phyloP scores from a whole-genome alignment of 2,797 vertebrate genomes.

The Centroberyx gerrardi region DNA sequence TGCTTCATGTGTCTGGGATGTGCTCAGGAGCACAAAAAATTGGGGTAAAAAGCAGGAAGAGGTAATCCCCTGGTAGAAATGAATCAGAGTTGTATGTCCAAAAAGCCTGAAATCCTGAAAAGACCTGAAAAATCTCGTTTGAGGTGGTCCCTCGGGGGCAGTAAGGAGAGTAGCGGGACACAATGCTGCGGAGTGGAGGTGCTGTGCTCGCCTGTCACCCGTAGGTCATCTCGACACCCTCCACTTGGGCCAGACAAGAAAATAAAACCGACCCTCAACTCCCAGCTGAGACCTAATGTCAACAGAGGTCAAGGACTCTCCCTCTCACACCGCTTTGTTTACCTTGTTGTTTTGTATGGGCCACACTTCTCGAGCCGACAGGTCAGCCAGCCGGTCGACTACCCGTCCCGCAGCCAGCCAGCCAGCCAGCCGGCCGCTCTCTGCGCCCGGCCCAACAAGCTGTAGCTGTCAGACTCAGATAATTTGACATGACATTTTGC shows the following conservation, averaged over 20 bases:
- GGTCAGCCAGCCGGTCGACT: conserved; percentile 67
- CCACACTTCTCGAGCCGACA: conserved; percentile 54
- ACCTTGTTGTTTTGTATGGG: conserved; percentile 84
- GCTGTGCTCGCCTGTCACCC: conserved; percentile 53
- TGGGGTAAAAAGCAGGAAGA: conserved; percentile 1
- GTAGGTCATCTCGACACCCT: conserved; percentile 55
- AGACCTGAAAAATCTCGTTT: conserved; percentile 39
- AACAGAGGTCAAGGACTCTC: conserved; percentile 82
- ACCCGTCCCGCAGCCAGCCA: conserved; percentile 72
- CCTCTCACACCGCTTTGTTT: conserved; percentile 70
- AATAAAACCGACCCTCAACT: conserved; percentile 55
- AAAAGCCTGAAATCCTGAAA: conserved; percentile 34
- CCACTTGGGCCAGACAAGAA: conserved; percentile 67
- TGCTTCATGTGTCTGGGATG: not conserved
- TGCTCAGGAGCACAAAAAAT: conserved; percentile 12
- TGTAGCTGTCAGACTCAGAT: conserved; percentile 94
- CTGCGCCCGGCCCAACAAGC: conserved; percentile 83
- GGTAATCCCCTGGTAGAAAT: conserved; percentile 44
- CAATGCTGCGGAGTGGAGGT: conserved; percentile 53
- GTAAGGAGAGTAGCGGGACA: conserved; percentile 63
- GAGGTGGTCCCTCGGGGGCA: conserved; percentile 56
- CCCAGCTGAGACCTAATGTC: conserved; percentile 64
- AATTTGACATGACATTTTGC: conserved; percentile 97
- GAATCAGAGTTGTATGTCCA: conserved; percentile 50
- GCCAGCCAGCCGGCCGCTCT: conserved; percentile 23